Evolutionary conservation across 2,797 vertebrate genomes (phyloP).

Genomic region (Enoplosus armatus): DNA sequence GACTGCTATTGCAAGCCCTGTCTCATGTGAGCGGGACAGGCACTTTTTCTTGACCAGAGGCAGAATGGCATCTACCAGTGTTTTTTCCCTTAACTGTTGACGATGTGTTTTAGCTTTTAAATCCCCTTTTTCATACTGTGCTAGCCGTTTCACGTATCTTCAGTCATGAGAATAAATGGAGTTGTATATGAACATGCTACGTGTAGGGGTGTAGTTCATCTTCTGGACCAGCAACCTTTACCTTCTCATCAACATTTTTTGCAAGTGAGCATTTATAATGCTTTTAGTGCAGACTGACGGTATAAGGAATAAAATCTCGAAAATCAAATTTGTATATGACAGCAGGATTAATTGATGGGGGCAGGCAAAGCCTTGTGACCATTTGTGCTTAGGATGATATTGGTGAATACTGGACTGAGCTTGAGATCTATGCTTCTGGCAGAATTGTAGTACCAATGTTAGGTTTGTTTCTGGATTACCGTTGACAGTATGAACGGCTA

Average conservation of each 20-base stretch:
- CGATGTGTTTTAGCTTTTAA: conserved; percentile 23
- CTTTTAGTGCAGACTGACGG: conserved; percentile 83
- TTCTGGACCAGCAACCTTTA: conserved; percentile 37
- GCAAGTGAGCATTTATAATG: conserved; percentile 29
- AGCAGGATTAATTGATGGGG: conserved; percentile 54
- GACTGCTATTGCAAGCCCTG: conserved; percentile 86
- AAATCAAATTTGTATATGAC: not conserved
- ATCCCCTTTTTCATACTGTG: conserved; percentile 20
- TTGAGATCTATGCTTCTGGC: not conserved
- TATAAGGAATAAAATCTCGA: conserved; percentile 3
- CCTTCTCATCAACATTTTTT: conserved; percentile 35
- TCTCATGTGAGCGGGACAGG: conserved; percentile 83
- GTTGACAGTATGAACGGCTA: not conserved
- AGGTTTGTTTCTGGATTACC: conserved; percentile 17
- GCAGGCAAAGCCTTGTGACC: conserved; percentile 39
- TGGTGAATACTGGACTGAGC: conserved; percentile 20
- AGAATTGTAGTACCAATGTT: conserved; percentile 18
- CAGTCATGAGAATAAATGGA: conserved; percentile 27
- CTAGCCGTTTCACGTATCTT: conserved; percentile 32
- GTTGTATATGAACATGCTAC: conserved; percentile 28
- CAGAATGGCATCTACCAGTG: conserved; percentile 40
- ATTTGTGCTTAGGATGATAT: not conserved
- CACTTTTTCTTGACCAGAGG: conserved; percentile 67
- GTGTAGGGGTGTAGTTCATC: conserved; percentile 35
- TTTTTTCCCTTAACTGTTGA: conserved; percentile 12